Conservation (phyloP, 2,113 vertebrate species). For the Hylia prasina region DNA sequence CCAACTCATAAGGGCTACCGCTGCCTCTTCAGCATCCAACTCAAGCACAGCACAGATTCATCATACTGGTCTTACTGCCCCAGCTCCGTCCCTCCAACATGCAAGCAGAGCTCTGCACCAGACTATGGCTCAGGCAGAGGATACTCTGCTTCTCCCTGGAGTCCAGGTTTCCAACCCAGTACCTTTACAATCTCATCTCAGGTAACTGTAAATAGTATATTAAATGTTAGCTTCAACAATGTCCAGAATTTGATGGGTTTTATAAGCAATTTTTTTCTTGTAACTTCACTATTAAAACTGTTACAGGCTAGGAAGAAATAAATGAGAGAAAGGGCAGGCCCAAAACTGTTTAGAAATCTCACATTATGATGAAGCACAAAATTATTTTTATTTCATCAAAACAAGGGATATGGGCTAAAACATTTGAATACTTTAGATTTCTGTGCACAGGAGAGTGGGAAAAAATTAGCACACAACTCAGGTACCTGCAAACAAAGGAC, state of each 20-base stretch:
- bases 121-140: background rate
- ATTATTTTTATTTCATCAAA: background rate
- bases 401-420: background rate
- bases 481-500: background rate
- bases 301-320: background rate
- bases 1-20: background rate
- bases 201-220: background rate
- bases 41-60: background rate
- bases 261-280: background rate
- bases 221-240: background rate
- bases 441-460: background rate
- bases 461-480: constrained; percentile 4
- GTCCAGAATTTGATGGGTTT: background rate
- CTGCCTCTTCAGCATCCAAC: background rate
- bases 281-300: background rate
- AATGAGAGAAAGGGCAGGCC: background rate
- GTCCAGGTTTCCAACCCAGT: background rate
- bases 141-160: background rate
- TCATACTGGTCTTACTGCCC: background rate
- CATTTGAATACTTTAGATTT: background rate
- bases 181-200: background rate
- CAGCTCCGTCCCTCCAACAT: accelerated
- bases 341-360: background rate
- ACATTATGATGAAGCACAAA: background rate
- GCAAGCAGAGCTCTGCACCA: background rate